Evolutionary conservation across 2,888 invertebrate genomes (phyloP), one percentile per base, ranked within the genome.

Genomic region (Cotesia congregata): DNA sequence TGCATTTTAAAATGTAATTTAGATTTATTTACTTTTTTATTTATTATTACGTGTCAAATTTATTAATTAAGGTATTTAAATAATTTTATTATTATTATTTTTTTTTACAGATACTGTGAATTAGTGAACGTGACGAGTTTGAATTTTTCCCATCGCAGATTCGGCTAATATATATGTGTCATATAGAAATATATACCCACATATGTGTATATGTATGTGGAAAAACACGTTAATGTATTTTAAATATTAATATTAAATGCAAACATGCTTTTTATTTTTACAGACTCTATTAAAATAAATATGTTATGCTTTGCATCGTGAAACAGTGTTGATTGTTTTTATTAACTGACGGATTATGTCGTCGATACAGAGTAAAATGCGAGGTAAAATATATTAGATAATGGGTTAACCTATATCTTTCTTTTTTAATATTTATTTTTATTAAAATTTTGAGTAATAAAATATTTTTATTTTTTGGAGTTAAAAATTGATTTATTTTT

Each of bases 291-390:
- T 65, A 30, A 67, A 20, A 39, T 71, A 59, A 59, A 59, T n/a
- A 72, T 74, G 68, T 74, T 72, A 75, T 71, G 75, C 76, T 69
- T 15, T 59, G 41, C 64, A 41, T 64, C 20, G 40, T 72, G 50
- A 65, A 65, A 73, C 76, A 38, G 62, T 67, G 64, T 67, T 75
- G 61, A 30, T 41, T 70, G 12, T 61, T 65, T 41, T 71, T 69
- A 67, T 60, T n/a, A 38, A 59, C 71, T n/a, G 71, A 67, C 76
- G 62, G 69, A 79, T 67, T 62, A 86, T 86, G 86, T 85, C 86
- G 74, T 85, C 85, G 72, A 84, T 85, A 67, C 85, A 82, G 76
- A 84, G 77, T 77, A 86, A 86, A 84, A 84, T 84, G 83, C 82
- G 86, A 83, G 86, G 86, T 86, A 83, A 67, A 77, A 75, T 76